Percentiles rank a stretch among this genome's conserved stretches.
These are phyloP conservation scores for Fragariocoptes setiger DNA, from an alignment of 1,140 invertebrate genomes.

Conservation along the genomic window DNA sequence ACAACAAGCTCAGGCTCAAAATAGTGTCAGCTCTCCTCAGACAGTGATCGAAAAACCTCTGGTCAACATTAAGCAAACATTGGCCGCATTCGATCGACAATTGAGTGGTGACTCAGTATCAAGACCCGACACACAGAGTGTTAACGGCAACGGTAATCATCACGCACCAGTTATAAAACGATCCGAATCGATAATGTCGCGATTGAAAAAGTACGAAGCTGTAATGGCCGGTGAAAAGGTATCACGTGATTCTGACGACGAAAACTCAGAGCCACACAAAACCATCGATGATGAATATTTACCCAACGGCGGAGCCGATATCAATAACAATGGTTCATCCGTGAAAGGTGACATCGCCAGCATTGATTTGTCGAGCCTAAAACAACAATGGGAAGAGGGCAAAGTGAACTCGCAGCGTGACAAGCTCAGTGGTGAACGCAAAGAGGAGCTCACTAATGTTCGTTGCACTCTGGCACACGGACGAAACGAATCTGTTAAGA, in stretches of 20 bases:
- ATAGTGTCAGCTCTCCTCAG: not conserved
- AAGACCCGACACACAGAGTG: not conserved
- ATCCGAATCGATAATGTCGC: conserved; percentile 21
- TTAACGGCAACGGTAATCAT: not conserved
- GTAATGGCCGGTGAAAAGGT: conserved; percentile 15
- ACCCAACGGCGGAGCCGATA: conserved; percentile 11
- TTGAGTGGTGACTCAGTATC: not conserved
- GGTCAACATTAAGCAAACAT: not conserved
- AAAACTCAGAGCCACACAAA: conserved; percentile 11
- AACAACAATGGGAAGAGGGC: not conserved
- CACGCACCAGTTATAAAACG: not conserved
- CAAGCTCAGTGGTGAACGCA: conserved; percentile 16
- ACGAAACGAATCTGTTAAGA: conserved; percentile 26
- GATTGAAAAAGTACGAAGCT: conserved; percentile 27
- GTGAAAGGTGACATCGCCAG: conserved; percentile 47
- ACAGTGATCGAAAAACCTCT: not conserved
- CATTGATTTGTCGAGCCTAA: conserved; percentile 12
- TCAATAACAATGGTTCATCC: conserved; percentile 23
- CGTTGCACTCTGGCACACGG: conserved; percentile 17
- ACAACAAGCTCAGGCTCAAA: not conserved
- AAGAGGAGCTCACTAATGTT: conserved; percentile 53
- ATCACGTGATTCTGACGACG: conserved; percentile 8
- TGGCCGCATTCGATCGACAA: not conserved
- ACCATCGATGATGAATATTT: conserved; percentile 10
- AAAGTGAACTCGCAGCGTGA: not conserved